Percentiles rank a stretch among this genome's conserved stretches.
Evolutionary conservation across 2,113 vertebrate species (phyloP).

Genomic region (Chitala chitala): DNA sequence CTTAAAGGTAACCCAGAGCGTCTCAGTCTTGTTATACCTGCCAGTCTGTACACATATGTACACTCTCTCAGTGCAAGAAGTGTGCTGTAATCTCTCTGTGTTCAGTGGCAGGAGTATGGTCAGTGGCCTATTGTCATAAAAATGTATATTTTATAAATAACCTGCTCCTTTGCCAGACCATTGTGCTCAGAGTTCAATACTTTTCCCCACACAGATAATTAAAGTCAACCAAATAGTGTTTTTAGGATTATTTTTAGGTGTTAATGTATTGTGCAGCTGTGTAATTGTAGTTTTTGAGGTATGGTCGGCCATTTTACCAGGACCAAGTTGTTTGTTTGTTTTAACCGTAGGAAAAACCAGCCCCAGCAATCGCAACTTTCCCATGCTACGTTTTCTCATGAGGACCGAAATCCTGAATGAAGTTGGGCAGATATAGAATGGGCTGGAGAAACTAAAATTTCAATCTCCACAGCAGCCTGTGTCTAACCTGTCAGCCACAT

Average conservation of each 20-base stretch:
- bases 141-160: constrained; percentile 5
- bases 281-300: neutral
- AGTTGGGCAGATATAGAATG: neutral
- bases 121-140: no score
- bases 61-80: neutral
- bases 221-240: neutral
- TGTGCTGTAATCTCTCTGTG: neutral
- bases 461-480: neutral
- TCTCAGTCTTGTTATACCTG: neutral
- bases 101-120: neutral
- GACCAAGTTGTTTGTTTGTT: neutral
- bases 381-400: neutral
- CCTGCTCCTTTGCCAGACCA: neutral
- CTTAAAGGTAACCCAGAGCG: no score
- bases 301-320: no score
- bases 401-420: neutral
- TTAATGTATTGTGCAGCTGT: neutral
- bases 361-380: neutral
- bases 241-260: neutral
- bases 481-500: neutral
- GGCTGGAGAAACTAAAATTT: neutral
- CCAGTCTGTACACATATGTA: neutral
- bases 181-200: neutral
- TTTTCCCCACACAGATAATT: neutral
- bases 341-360: neutral